phyloP scores from a whole-genome alignment of 2,113 vertebrate species.

The Polypterus bichir region DNA sequence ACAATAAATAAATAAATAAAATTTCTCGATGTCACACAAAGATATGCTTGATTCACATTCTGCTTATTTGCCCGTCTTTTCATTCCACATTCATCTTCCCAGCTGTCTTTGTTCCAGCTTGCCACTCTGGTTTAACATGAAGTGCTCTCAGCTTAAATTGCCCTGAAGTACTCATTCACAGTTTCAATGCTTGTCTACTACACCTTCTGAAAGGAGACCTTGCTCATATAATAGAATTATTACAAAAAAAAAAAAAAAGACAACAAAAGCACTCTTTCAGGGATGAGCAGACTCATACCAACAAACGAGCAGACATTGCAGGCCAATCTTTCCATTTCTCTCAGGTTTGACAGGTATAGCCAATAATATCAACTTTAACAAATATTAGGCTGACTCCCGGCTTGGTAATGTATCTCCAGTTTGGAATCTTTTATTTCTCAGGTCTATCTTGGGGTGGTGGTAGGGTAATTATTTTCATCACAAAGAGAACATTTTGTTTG shows the following conservation, averaged over 20 bases:
- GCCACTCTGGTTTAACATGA: constrained; percentile 21
- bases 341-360: too few relatives aligned
- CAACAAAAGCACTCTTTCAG: too few relatives aligned
- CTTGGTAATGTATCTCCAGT: constrained; percentile 6
- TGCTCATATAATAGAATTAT: constrained; percentile 3
- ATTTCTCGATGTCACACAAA: not conserved
- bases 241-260: too few relatives aligned
- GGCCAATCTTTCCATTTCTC: too few relatives aligned
- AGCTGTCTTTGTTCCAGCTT: constrained; percentile 24
- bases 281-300: constrained; percentile 15
- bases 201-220: constrained; percentile 25
- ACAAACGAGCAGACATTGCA: constrained; percentile 12
- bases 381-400: not conserved
- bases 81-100: constrained; percentile 8
- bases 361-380: too few relatives aligned
- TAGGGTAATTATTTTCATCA: constrained; percentile 24
- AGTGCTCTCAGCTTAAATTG: constrained; percentile 34
- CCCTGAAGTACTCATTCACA: constrained; percentile 30
- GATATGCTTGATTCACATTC: constrained; percentile 26
- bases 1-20: too few relatives aligned
- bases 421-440: constrained; percentile 21
- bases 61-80: constrained; percentile 21
- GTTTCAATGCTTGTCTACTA: constrained; percentile 23
- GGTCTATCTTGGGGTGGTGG: constrained; percentile 6
- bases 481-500: constrained; percentile 23